Evolutionary conservation across 2,113 vertebrate genomes (phyloP).

Genomic region (Paramormyrops kingsleyae): DNA sequence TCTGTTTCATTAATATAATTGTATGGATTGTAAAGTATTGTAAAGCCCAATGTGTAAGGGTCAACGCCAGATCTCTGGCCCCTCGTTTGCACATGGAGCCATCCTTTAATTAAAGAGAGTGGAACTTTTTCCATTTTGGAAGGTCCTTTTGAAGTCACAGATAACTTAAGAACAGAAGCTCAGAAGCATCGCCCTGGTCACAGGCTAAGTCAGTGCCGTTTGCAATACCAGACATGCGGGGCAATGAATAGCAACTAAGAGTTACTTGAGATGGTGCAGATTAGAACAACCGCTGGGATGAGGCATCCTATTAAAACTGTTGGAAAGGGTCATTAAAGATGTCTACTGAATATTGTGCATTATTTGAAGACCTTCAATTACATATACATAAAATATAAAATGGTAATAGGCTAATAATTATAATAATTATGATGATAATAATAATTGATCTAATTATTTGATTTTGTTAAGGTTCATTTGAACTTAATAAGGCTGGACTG

Average conservation of each 20-base stretch:
- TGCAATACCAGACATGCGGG: not conserved
- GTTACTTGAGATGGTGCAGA: not conserved
- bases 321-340: not conserved
- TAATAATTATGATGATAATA: not conserved
- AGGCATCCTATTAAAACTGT: not conserved
- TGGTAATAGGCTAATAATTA: not conserved
- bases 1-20: not conserved
- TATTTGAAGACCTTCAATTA: not conserved
- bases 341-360: not conserved
- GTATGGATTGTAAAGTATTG: not conserved
- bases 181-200: not conserved
- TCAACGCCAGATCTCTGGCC: not conserved
- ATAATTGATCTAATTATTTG: not conserved
- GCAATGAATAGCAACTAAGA: not conserved
- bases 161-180: not conserved
- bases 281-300: not conserved
- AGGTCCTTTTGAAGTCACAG: not conserved
- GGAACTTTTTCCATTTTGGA: not conserved
- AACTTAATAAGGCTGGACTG: not conserved
- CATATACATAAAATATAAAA: not conserved
- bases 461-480: not conserved
- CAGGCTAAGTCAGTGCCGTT: not conserved
- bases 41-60: not conserved
- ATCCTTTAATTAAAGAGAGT: conserved; percentile 13
- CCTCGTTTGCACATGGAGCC: not conserved